Conservation (phyloP, 2,797 vertebrate species). For the Typhlichthys eigenmanni region DNA sequence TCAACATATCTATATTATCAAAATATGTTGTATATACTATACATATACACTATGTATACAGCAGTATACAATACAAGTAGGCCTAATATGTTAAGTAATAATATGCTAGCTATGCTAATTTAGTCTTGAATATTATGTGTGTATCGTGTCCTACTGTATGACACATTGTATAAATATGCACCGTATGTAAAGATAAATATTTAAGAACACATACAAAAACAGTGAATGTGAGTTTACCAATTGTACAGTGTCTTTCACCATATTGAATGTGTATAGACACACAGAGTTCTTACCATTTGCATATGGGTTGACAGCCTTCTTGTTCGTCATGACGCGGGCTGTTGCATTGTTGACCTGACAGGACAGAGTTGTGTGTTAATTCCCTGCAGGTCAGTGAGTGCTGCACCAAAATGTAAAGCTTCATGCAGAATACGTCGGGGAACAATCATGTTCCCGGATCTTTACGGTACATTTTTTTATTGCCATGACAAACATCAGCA, state of each 20-base stretch:
- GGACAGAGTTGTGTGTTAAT: constrained; percentile 41
- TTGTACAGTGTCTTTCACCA: background rate
- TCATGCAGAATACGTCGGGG: constrained; percentile 85
- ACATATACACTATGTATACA: too few relatives aligned
- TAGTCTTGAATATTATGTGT: background rate
- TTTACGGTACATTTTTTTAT: constrained; percentile 72
- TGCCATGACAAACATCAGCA: constrained; percentile 82
- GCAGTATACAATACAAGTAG: too few relatives aligned
- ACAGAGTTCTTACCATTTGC: constrained; percentile 87
- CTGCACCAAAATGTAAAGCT: constrained; percentile 36
- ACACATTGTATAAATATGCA: too few relatives aligned
- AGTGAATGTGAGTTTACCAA: background rate
- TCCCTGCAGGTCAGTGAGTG: constrained; percentile 16
- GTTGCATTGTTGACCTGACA: constrained; percentile 86
- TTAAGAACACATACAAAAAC: background rate
- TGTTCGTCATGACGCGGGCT: constrained; percentile 96
- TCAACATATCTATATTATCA: too few relatives aligned
- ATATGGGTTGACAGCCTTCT: constrained; percentile 97
- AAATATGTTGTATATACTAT: too few relatives aligned
- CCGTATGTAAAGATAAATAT: background rate
- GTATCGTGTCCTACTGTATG: too few relatives aligned
- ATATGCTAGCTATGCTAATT: background rate
- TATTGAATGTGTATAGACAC: background rate
- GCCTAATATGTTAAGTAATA: background rate
- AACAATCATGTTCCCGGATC: constrained; percentile 74